A percentile compares a stretch with the other conserved stretches of the same genome.
Evolutionary conservation across 2,797 vertebrate genomes (phyloP).

Genomic region (Microchirus variegatus): DNA sequence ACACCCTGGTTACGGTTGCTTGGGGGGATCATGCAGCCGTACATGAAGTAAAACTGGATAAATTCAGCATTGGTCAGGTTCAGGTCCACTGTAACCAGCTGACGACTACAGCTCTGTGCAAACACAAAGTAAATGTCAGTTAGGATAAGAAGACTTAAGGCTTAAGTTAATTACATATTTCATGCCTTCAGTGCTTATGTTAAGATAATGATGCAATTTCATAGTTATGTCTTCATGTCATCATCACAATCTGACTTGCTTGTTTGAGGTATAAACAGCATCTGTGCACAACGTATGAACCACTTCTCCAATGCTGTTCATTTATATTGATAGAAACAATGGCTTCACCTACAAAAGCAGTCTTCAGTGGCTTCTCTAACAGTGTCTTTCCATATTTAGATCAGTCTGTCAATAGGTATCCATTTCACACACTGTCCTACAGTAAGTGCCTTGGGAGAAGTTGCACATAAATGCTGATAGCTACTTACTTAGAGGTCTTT

Average conservation of each 20-base stretch:
- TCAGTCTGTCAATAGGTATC: conserved; percentile 14
- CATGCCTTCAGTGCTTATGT: too few species aligned
- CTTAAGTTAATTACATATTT: too few species aligned
- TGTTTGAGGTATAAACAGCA: too few species aligned
- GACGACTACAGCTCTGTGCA: conserved; percentile 90
- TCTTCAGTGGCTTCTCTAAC: neutral
- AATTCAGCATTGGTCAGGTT: conserved; percentile 97
- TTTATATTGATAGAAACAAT: conserved; percentile 3
- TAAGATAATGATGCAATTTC: too few species aligned
- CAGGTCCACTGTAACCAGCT: conserved; percentile 94
- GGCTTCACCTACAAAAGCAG: neutral
- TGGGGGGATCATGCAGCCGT: conserved; percentile 94
- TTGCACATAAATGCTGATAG: conserved; percentile 11
- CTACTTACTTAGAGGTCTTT: conserved; percentile 26
- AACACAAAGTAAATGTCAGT: conserved; percentile 3
- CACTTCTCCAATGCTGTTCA: neutral
- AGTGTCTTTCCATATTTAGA: conserved; percentile 10
- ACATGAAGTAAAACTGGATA: conserved; percentile 99
- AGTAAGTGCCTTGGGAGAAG: conserved; percentile 1
- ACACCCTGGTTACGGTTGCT: conserved; percentile 96
- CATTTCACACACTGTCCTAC: conserved; percentile 15
- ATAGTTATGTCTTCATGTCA: too few species aligned
- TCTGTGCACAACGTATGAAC: too few species aligned
- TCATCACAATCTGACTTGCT: too few species aligned
- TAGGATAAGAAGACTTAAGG: neutral